These are phyloP conservation scores for Brachionus rotundiformis DNA, from an alignment of 1,140 invertebrate genomes.

Conservation along the genomic window DNA sequence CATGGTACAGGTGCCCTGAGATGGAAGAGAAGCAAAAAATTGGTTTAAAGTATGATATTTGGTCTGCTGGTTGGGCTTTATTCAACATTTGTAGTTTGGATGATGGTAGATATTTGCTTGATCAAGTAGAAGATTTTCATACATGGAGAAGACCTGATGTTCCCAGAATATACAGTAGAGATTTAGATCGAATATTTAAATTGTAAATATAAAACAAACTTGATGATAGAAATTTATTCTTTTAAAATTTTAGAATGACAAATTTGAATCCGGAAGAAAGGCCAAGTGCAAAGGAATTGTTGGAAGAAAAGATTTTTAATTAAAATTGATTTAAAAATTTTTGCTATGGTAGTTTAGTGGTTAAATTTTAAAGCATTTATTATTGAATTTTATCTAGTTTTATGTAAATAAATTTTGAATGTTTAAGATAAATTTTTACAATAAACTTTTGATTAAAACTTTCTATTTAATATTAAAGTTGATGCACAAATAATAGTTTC, in stretches of 20 bases:
- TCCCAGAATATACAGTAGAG: constrained; percentile 21
- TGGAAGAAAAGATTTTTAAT: constrained; percentile 42
- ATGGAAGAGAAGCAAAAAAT: background rate
- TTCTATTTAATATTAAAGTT: no score
- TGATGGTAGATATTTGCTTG: constrained; percentile 34
- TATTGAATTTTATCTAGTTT: background rate
- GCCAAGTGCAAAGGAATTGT: constrained; percentile 17
- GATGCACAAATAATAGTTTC: no score
- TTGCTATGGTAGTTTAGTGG: background rate
- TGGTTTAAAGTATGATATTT: constrained; percentile 50
- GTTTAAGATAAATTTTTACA: no score
- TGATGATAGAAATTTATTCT: background rate
- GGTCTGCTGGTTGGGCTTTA: constrained; percentile 47
- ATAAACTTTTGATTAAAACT: no score
- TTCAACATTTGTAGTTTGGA: constrained; percentile 40
- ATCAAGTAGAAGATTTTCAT: constrained; percentile 15
- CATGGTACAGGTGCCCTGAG: constrained; percentile 51
- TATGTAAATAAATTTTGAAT: no score
- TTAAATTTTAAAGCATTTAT: background rate
- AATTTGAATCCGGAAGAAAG: constrained; percentile 23
- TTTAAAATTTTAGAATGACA: constrained; percentile 27
- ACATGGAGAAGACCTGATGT: constrained; percentile 43
- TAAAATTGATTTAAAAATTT: background rate
- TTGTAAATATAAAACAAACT: constrained; percentile 3
- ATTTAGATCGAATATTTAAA: constrained; percentile 35